Conservation (phyloP, 2,113 vertebrate genomes). For the Glaucidium brasilianum region DNA sequence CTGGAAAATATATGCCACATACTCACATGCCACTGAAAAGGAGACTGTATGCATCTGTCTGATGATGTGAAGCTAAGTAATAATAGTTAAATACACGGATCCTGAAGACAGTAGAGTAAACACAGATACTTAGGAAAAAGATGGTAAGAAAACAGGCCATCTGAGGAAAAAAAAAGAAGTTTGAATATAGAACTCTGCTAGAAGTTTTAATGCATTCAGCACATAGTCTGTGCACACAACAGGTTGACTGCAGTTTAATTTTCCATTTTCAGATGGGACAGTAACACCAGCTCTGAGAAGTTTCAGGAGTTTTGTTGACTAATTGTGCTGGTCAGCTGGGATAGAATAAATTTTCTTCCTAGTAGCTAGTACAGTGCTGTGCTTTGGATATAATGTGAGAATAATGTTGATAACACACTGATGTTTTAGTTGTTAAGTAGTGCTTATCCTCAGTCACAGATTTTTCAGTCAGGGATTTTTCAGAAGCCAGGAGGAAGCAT, state of each 20-base stretch:
- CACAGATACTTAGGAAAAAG: slow-evolving; percentile 91
- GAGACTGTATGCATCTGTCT: slow-evolving; percentile 94
- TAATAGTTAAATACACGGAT: slow-evolving; percentile 96
- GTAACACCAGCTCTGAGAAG: not conserved
- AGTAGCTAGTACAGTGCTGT: no score
- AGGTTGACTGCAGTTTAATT: not conserved
- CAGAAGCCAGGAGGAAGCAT: no score
- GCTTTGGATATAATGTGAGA: no score
- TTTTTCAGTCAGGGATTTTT: no score
- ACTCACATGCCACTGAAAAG: slow-evolving; percentile 96
- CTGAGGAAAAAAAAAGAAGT: slow-evolving; percentile 58
- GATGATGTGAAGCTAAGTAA: slow-evolving; percentile 91
- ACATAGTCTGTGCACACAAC: not conserved
- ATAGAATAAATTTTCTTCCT: no score
- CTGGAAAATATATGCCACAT: not conserved
- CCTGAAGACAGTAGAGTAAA: slow-evolving; percentile 94
- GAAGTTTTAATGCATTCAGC: not conserved
- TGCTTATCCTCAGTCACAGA: no score
- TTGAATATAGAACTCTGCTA: not conserved
- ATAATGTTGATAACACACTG: no score
- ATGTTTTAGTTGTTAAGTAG: no score
- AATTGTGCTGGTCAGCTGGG: no score
- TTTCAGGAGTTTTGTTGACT: not conserved
- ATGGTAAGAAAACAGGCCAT: slow-evolving; percentile 91
- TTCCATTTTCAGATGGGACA: not conserved